A percentile compares a stretch with the other conserved stretches of the same genome.
Evolutionary conservation across 2,888 invertebrate genomes (phyloP).

Genomic region (Cancer borealis): DNA sequence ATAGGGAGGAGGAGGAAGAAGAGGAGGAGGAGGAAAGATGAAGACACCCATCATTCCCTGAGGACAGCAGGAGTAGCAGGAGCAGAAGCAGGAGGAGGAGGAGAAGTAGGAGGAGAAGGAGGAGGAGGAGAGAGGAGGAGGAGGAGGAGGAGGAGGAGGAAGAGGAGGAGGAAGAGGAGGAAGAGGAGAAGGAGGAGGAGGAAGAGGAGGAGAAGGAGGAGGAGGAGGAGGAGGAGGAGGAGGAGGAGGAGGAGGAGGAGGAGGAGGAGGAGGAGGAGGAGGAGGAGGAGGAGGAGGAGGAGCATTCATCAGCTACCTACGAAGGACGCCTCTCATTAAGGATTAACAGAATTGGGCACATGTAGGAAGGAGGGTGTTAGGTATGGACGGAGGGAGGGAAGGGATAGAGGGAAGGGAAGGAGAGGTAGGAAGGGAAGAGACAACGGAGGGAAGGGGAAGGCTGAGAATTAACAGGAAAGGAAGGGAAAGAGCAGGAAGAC

Average conservation of each 20-base stretch:
- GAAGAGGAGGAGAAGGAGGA: neutral
- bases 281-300: neutral
- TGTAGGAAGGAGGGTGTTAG: neutral
- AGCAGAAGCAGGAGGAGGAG: neutral
- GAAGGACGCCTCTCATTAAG: neutral
- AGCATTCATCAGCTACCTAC: neutral
- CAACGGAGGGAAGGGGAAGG: neutral
- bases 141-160: neutral
- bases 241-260: neutral
- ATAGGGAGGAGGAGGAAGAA: neutral
- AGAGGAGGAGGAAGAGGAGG: neutral
- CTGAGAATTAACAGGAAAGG: neutral
- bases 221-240: no score
- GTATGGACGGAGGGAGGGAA: neutral
- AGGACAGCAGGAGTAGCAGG: no score
- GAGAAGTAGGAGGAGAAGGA: neutral
- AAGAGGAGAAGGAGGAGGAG: neutral
- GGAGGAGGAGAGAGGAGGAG: neutral
- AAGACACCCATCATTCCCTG: neutral
- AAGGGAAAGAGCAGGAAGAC: neutral
- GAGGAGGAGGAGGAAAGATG: neutral
- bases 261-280: neutral
- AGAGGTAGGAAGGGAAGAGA: neutral
- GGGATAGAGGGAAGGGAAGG: neutral
- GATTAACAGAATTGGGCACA: neutral